phyloP scores from a whole-genome alignment of 53 echinoderm and acorn worm genomes.

The Hippasteria phrygiana region DNA sequence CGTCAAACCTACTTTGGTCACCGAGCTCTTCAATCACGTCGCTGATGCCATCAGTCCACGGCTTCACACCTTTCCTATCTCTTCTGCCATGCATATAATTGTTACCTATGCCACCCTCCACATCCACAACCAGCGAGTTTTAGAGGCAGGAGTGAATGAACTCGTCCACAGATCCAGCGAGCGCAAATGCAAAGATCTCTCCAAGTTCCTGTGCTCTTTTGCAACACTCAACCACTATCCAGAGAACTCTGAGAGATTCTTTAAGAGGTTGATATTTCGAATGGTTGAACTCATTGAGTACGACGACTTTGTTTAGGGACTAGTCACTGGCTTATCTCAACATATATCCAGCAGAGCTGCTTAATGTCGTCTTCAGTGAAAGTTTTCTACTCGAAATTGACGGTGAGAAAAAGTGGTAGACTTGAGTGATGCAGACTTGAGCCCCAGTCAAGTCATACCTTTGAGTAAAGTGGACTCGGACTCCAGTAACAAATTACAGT shows the following conservation, averaged over 20 bases:
- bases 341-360: slow-evolving; percentile 73
- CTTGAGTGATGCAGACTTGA: neutral
- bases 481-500: no score
- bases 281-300: slow-evolving; percentile 68
- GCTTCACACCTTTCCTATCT: slow-evolving; percentile 60
- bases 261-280: slow-evolving; percentile 54
- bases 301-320: slow-evolving; percentile 71
- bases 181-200: slow-evolving; percentile 85
- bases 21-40: slow-evolving; percentile 76
- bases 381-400: slow-evolving; percentile 56
- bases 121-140: slow-evolving; percentile 70
- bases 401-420: no score
- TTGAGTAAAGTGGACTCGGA: no score
- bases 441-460: no score
- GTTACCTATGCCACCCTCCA: slow-evolving; percentile 84
- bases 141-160: slow-evolving; percentile 65
- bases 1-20: slow-evolving; percentile 78
- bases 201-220: slow-evolving; percentile 85
- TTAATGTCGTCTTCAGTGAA: slow-evolving; percentile 73
- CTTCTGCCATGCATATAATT: slow-evolving; percentile 78
- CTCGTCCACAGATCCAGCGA: slow-evolving; percentile 38
- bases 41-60: slow-evolving; percentile 56
- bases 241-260: slow-evolving; percentile 56
- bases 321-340: slow-evolving; percentile 85
- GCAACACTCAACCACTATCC: slow-evolving; percentile 79